Percentiles rank a stretch among this genome's conserved stretches.
Evolutionary conservation across 2,113 vertebrate genomes (phyloP).

Genomic region (Paratilapia polleni): DNA sequence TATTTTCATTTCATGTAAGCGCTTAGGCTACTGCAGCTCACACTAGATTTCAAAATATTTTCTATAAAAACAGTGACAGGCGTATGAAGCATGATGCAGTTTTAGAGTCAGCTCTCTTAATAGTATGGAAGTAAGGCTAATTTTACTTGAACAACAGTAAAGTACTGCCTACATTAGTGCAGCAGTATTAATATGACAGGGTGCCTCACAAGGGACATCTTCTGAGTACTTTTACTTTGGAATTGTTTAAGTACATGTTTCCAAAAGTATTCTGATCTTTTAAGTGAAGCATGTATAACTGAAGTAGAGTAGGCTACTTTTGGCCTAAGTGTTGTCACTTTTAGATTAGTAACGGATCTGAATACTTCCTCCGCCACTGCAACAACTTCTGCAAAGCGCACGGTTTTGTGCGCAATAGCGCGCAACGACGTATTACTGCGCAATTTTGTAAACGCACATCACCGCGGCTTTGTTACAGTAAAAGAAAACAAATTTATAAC

Average conservation of each 20-base stretch:
- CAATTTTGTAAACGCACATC: neutral
- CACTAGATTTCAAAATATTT: neutral
- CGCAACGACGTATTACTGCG: constrained; percentile 34
- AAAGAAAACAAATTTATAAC: constrained; percentile 3
- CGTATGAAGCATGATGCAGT: neutral
- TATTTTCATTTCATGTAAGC: neutral
- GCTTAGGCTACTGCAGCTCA: neutral
- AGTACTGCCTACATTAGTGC: neutral
- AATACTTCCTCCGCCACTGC: neutral
- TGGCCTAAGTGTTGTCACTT: neutral
- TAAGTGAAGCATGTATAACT: neutral
- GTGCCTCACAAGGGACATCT: neutral
- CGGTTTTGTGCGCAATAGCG: neutral
- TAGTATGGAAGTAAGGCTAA: neutral
- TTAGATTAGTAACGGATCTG: neutral
- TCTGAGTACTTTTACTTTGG: neutral
- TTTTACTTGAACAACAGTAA: neutral
- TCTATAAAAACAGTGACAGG: neutral
- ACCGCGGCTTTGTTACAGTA: neutral
- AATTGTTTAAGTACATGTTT: neutral
- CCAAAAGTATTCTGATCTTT: neutral
- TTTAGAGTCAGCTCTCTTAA: neutral
- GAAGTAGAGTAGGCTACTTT: neutral
- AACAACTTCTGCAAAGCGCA: neutral
- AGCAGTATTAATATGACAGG: neutral